Conservation (phyloP, 2,888 invertebrate genomes). For the Abscondita cerata region DNA sequence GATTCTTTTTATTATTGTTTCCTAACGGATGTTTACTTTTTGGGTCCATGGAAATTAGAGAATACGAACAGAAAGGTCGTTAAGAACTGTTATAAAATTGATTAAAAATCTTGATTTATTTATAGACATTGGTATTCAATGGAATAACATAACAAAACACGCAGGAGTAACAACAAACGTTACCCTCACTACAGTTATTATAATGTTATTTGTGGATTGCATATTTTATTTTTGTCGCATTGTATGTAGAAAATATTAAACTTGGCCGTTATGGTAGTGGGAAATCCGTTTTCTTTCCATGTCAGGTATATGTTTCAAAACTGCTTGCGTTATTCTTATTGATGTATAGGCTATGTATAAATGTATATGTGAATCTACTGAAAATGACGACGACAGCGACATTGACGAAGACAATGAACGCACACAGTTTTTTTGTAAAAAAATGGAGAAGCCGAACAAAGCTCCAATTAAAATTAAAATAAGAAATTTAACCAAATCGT, state of each 20-base stretch:
- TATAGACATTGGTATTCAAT: constrained; percentile 58
- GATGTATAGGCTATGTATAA: constrained; percentile 11
- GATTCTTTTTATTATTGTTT: constrained; percentile 48
- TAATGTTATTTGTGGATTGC: constrained; percentile 62
- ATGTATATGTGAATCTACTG: too few relatives aligned
- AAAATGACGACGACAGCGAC: too few relatives aligned
- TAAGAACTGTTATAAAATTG: constrained; percentile 31
- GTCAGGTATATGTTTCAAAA: too few relatives aligned
- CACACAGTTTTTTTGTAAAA: too few relatives aligned
- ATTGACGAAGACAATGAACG: too few relatives aligned
- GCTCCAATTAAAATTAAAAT: too few relatives aligned
- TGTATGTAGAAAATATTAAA: constrained; percentile 64
- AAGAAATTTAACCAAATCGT: too few relatives aligned
- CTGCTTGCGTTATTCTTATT: too few relatives aligned
- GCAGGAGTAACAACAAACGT: constrained; percentile 51
- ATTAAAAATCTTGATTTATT: background rate
- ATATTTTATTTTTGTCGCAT: constrained; percentile 63
- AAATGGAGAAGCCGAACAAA: too few relatives aligned
- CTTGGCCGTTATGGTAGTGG: constrained; percentile 71
- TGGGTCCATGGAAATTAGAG: constrained; percentile 51
- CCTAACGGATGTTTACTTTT: constrained; percentile 54
- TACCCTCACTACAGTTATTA: constrained; percentile 54
- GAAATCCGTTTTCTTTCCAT: constrained; percentile 56
- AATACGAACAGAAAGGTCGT: constrained; percentile 52
- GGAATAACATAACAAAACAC: constrained; percentile 57